Base-by-base conservation (phyloP, 2,797 vertebrate genomes). In the Anolis apletophallus region DNA sequence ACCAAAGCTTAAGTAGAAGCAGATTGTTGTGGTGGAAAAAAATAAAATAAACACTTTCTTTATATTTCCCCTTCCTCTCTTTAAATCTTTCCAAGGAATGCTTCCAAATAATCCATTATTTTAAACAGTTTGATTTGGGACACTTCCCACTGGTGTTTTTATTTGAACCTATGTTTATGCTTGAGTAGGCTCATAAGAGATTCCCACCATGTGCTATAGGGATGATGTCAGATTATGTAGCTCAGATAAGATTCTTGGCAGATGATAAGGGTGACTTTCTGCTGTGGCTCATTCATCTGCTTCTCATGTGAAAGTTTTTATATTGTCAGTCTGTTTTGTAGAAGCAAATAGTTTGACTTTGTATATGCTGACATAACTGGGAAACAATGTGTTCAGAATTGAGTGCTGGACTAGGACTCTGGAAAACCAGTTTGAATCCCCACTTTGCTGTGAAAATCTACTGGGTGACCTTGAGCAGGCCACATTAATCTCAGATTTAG, bases 1-100 rank as follows among this genome's bases (percentile, higher is more conserved):
- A 72, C 75, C 81, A 90, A 40, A 8, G 68, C 68, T 72, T 85
- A 91, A 91, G 87, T n/a, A 83, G 57, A 93, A 93, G 69, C 87
- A 91, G 79, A 85, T 5, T 80, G 57, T 32, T 91, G 86, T 16
- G 40, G 64, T 46, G 1, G 85, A 9, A 1, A 79, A n/a, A 61
- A 14, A 46, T 46, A 46, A 72, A 89, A 90, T 85, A 64, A 69
- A 75, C 86, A 69, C 0, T 50, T 82, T 29, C 46, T 68, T 72
- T 46, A 83, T 76, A 68, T 80, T 36, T 7, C 34, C 7, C 29
- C 6, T 17, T 11, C 36, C 13, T 52, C 57, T 73, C 4, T 29
- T 86, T 61, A 78, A 2, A 29, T 6, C 0, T 69, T 59, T 76
- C 87, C 12, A 16, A 88, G 69, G 21, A 80, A 0, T 55, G 1